A percentile compares a stretch with the other conserved stretches of the same genome.
Conservation (phyloP, 53 echinoderm and acorn worm species). For the Apostichopus leukothele region DNA sequence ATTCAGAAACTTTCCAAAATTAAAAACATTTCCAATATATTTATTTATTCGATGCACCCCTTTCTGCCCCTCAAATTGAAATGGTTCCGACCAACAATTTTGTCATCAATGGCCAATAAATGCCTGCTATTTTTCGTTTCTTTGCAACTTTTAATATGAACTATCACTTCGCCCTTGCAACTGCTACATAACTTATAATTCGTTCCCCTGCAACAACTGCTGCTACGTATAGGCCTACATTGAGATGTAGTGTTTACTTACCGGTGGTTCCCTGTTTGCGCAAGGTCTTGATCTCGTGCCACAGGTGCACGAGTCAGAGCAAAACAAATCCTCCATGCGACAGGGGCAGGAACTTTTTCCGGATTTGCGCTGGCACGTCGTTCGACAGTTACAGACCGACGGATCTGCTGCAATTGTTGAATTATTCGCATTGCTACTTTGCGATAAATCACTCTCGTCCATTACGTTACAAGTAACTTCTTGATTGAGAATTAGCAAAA, state of each 20-base stretch:
- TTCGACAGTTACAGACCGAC: neutral
- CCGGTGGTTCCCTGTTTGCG: neutral
- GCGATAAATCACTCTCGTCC: conserved; percentile 4
- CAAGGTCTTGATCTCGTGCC: neutral
- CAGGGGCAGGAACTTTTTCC: neutral
- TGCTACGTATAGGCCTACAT: neutral
- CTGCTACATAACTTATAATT: neutral
- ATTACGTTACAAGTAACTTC: neutral
- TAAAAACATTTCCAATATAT: neutral
- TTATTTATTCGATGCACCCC: neutral
- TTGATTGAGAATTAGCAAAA: too few relatives aligned
- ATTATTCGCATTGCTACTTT: neutral
- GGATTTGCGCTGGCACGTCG: neutral
- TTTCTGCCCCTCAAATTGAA: neutral
- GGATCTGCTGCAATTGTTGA: neutral
- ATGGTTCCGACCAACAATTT: neutral
- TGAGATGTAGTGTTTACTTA: neutral
- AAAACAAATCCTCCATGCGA: neutral
- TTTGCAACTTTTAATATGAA: neutral
- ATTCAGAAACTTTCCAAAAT: neutral
- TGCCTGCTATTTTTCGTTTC: neutral
- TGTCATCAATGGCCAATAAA: neutral
- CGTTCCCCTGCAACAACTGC: neutral
- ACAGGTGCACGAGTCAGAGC: neutral
- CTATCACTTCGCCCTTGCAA: neutral